Evolutionary conservation across 2,888 invertebrate genomes (phyloP), one percentile per base, ranked within the genome.

Genomic region (Patella depressa): DNA sequence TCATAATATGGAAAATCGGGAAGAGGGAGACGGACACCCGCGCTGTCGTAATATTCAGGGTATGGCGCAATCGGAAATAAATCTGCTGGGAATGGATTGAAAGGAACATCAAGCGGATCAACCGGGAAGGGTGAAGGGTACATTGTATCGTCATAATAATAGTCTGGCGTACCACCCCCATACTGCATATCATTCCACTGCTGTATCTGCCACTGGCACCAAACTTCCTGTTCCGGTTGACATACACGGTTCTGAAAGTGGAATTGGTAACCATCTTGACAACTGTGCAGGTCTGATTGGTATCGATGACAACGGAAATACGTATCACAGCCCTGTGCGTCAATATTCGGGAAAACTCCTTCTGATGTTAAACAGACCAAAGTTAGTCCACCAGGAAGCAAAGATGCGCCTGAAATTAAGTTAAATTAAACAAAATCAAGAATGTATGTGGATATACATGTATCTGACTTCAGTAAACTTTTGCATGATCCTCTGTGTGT

Each of bases 251-350:
- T 65, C 19, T 19, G 19, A 65, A 24, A 65, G 24, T 65, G 65
- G 19, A 65, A 65, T 65, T 65, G 65, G 65, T 65, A 65, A 24
- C 65, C 65, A 11, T 65, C 14, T 65, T 19, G 65, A 65, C 65
- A 65, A 11, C 24, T 24, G 65, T 65, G 65, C 1, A 65, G 65
- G 11, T 65, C 19, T 9, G 65, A 24, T 24, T 24, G 19, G 14
- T 24, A 65, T 11, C 24, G 12, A 24, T 65, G 65, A 4, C 65
- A 65, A 65, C 65, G 19, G 11, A 65, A 65, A 24, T 65, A 65
- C 11, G 19, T 65, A 19, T 65, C 65, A 65, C 65, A 65, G 65
- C 65, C 24, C 1, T 12, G 65, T 3, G 65, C 65, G 14, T 14
- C 19, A 24, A 65, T 65, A 24, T 65, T 65, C 11, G 65, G 65